Percentiles rank a stretch among this genome's conserved stretches.
These are phyloP conservation scores for Cuniculus paca DNA, from an alignment of 2,797 vertebrate species.

Conservation along the genomic window DNA sequence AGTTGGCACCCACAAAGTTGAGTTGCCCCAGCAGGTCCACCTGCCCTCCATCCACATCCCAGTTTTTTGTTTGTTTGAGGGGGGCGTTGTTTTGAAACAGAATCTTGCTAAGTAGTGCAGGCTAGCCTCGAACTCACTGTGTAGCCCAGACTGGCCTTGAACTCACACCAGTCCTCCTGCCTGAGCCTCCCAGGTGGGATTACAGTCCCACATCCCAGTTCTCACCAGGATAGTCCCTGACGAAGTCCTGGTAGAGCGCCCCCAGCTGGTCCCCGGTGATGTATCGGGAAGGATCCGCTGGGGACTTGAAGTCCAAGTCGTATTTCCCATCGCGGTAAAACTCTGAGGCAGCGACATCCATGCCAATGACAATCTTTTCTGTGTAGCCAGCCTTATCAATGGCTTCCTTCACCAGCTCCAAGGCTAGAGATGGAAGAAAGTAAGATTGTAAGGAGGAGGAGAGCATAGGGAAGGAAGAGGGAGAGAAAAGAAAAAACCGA, in stretches of 20 bases:
- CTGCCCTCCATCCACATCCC: not conserved
- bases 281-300: constrained; percentile 93
- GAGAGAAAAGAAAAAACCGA: not conserved
- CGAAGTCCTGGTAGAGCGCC: constrained; percentile 95
- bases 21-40: not conserved
- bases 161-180: not conserved
- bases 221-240: constrained; percentile 96
- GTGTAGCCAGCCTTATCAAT: constrained; percentile 96
- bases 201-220: not conserved
- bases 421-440: constrained; percentile 86
- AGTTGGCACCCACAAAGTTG: not conserved
- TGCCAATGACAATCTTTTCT: constrained; percentile 96
- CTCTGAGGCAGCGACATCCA: constrained; percentile 96
- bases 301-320: constrained; percentile 96
- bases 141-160: not conserved
- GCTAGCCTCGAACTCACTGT: not conserved
- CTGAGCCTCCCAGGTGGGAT: not conserved
- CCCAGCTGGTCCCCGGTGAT: constrained; percentile 94
- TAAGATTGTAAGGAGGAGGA: not conserved
- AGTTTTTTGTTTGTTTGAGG: not conserved
- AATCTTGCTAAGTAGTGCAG: not conserved
- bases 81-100: not conserved
- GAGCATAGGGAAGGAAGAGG: not conserved
- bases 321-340: constrained; percentile 96
- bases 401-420: constrained; percentile 96